phyloP scores from a whole-genome alignment of 2,888 invertebrate species.

The Uloborus plumipes region DNA sequence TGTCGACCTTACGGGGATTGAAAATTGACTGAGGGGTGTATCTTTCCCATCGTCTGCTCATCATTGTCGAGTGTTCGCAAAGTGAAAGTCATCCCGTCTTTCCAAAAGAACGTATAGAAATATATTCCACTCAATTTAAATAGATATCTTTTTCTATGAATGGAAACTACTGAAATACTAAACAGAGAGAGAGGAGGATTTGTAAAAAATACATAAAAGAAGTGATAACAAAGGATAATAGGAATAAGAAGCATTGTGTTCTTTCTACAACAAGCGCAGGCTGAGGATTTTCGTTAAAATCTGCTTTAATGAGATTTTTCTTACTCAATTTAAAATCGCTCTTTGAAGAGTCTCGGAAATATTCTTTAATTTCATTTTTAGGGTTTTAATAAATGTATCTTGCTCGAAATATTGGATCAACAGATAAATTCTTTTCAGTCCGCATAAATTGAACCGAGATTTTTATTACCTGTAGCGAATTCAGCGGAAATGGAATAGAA shows the following conservation, averaged over 20 bases:
- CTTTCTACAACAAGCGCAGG: slow-evolving; percentile 12
- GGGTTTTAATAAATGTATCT: background rate
- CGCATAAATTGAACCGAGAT: no score
- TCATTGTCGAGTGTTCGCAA: slow-evolving; percentile 56
- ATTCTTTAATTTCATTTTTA: background rate
- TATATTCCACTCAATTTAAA: slow-evolving; percentile 60
- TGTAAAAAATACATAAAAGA: slow-evolving; percentile 30
- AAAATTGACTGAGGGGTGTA: slow-evolving; percentile 60
- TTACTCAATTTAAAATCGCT: slow-evolving; percentile 57
- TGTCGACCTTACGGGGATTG: slow-evolving; percentile 62
- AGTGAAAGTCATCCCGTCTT: slow-evolving; percentile 55
- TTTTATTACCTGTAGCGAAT: background rate
- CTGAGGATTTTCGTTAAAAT: slow-evolving; percentile 43
- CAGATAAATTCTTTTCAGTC: background rate
- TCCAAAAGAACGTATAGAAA: slow-evolving; percentile 28
- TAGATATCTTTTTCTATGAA: slow-evolving; percentile 27
- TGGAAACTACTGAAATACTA: slow-evolving; percentile 5
- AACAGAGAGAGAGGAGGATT: slow-evolving; percentile 9
- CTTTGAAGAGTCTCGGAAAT: no score
- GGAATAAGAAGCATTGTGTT: slow-evolving; percentile 58
- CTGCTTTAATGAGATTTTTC: slow-evolving; percentile 62
- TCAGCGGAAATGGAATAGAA: no score
- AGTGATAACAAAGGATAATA: slow-evolving; percentile 57
- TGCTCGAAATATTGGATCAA: slow-evolving; percentile 5
- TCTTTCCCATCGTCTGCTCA: slow-evolving; percentile 47